Conservation (phyloP, 2,888 invertebrate genomes). For the Neoaliturus tenellus region DNA sequence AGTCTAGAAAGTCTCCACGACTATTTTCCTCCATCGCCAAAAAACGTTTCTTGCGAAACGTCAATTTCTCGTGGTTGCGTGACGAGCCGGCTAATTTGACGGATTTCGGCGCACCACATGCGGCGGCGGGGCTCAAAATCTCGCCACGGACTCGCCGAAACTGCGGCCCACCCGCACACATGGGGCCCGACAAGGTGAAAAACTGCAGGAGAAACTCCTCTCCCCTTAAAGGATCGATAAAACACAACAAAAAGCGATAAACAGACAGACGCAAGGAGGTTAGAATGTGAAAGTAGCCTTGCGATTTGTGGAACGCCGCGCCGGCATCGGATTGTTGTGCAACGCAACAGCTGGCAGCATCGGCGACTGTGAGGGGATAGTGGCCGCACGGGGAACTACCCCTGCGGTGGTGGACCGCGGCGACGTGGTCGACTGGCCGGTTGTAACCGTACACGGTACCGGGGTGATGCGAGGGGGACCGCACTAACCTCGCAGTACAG, state of each 20-base stretch:
- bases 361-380: not conserved
- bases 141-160: not conserved
- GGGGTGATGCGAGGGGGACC: no score
- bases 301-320: not conserved
- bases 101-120: not conserved
- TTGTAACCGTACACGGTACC: no score
- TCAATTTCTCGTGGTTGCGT: conserved; percentile 7
- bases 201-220: not conserved
- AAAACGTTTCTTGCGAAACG: not conserved
- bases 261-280: conserved; percentile 35
- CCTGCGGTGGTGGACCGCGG: no score
- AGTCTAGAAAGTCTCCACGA: not conserved
- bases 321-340: not conserved
- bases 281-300: conserved; percentile 44
- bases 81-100: conserved; percentile 7
- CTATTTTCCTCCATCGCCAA: not conserved
- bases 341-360: conserved; percentile 14
- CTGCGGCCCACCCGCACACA: not conserved
- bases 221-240: not conserved
- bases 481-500: no score
- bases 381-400: not conserved
- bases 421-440: no score
- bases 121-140: not conserved
- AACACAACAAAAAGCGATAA: conserved; percentile 14
- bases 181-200: not conserved